Evolutionary conservation across 2,113 vertebrate species (phyloP).

Genomic region (Anhinga anhinga): DNA sequence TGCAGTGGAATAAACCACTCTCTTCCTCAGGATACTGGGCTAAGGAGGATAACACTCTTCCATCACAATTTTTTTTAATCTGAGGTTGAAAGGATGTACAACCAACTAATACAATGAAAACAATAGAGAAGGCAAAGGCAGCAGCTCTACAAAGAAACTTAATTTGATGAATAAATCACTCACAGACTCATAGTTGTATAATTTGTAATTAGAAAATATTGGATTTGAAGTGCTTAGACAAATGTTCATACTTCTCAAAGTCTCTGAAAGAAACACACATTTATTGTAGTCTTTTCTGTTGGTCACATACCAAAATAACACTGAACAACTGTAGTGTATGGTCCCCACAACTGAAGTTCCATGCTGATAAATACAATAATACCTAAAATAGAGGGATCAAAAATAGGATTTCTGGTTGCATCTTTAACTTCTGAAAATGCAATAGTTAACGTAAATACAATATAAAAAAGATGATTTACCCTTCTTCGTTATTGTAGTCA

Average conservation of each 20-base stretch:
- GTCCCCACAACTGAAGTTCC: neutral
- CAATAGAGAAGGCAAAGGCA: neutral
- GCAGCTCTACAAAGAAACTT: neutral
- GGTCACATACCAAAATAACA: neutral
- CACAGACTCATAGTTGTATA: too few relatives aligned
- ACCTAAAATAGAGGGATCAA: neutral
- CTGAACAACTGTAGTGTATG: accelerated
- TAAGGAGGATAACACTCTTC: neutral
- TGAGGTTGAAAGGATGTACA: neutral
- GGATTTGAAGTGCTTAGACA: neutral
- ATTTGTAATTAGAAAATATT: neutral
- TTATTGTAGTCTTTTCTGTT: neutral
- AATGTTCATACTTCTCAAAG: neutral
- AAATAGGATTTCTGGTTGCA: neutral
- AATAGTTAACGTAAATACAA: neutral
- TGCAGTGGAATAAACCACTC: neutral
- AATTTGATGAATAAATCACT: neutral
- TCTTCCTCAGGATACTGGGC: neutral
- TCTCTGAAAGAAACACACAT: neutral
- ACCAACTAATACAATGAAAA: neutral
- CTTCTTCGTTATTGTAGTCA: slow-evolving; percentile 5
- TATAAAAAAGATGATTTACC: neutral
- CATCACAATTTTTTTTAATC: neutral
- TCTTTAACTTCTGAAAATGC: neutral
- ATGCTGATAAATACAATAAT: neutral